Base-by-base conservation (phyloP, 2,888 invertebrate species). In the Philereme vetulata region DNA sequence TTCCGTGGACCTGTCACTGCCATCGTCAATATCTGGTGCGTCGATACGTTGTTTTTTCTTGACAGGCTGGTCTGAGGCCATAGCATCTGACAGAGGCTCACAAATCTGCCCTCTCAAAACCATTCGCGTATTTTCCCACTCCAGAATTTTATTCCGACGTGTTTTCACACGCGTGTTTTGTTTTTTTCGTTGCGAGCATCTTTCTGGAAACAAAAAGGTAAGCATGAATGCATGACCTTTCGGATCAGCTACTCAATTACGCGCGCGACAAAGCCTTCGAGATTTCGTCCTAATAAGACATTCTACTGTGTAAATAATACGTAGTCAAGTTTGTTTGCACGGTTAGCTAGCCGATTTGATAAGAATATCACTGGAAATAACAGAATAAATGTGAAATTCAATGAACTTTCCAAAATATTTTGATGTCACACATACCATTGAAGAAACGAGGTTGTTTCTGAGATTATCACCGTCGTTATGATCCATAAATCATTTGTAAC, bases 21-120 rank as follows among this genome's bases (percentile, higher is more conserved):
- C 85, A 66, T 94, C 94, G 67, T 94, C 94, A 51, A 93, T 93
- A 65, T 93, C 93, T 7, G 94, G 93, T 6, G 93, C 93, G 71
- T 95, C 94, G 71, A 96, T 95, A 78, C 96, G 94, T 81, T 95
- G 95, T 82, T 97, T 95, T 92, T 97, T 97, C 83, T 96, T 96
- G 74, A 95, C 95, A 71, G 97, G 97, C 90, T 97, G 97, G 88
- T 96, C 95, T 72, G 94, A 95, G 80, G 94, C 95, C 95, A 96
- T 96, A 76, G 88, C 92, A 88, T 92, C 88, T 83, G 90, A 85
- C 85, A 89, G 88, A 83, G 89, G 87, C 84, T 81, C 80, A 80
- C 92, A 93, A 77, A 90, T 85, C 76, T 93, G 92, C 86, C 93
- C 92, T 84, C 93, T 92, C 88, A 94, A 93, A 93, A 95, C 95